Evolutionary conservation across 2,797 vertebrate species (phyloP).

Genomic region (Pseudochirops cupreus): DNA sequence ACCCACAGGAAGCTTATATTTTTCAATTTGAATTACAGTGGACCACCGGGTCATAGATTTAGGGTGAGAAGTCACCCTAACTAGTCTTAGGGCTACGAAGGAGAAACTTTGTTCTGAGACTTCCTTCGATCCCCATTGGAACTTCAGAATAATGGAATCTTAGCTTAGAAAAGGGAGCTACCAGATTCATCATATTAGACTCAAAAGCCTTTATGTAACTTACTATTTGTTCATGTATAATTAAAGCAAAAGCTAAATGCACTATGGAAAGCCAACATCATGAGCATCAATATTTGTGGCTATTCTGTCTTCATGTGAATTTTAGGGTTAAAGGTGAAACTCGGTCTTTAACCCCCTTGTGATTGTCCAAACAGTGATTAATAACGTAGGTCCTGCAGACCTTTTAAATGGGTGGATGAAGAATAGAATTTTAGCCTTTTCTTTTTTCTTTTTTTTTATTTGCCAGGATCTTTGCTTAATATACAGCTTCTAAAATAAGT

Average conservation of each 20-base stretch:
- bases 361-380: conserved; percentile 76
- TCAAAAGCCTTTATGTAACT: conserved; percentile 36
- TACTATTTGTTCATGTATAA: neutral
- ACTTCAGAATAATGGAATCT: conserved; percentile 42
- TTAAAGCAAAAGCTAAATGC: neutral
- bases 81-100: conserved; percentile 28
- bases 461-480: conserved; percentile 62
- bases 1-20: neutral
- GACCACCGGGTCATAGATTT: neutral
- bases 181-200: neutral
- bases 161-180: neutral
- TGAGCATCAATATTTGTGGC: conserved; percentile 59
- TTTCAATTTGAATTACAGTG: neutral
- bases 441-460: conserved; percentile 48
- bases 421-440: conserved; percentile 52
- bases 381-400: conserved; percentile 76
- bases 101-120: conserved; percentile 46
- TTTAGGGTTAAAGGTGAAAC: conserved; percentile 78
- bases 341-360: conserved; percentile 79
- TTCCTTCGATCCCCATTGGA: conserved; percentile 34
- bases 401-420: conserved; percentile 71
- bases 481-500: conserved; percentile 73
- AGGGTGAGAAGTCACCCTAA: neutral
- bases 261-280: neutral
- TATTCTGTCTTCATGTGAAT: conserved; percentile 28